A percentile compares a stretch with the other conserved stretches of the same genome.
Conservation (phyloP, 2,888 invertebrate genomes). For the Ophion slaviceki region DNA sequence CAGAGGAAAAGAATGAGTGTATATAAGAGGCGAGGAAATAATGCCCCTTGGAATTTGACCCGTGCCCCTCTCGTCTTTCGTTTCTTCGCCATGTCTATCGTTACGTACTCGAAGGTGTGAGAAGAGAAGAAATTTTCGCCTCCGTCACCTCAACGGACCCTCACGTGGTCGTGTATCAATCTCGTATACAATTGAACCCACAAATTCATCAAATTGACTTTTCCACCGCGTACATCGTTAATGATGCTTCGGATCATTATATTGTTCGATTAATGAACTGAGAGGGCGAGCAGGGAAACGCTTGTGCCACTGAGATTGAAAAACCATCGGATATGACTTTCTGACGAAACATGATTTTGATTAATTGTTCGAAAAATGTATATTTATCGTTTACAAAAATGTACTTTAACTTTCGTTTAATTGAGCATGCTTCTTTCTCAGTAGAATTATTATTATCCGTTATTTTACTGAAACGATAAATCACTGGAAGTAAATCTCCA, state of each 20-base stretch:
- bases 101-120: constrained; percentile 18
- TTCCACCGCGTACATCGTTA: constrained; percentile 32
- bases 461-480: not conserved
- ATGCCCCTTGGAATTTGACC: constrained; percentile 82
- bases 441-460: not conserved
- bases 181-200: constrained; percentile 38
- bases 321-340: constrained; percentile 30
- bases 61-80: constrained; percentile 75
- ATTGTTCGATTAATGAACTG: constrained; percentile 25
- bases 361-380: constrained; percentile 6
- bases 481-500: constrained; percentile 6
- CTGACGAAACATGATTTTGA: constrained; percentile 25
- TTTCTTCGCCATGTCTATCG: constrained; percentile 23
- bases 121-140: constrained; percentile 29
- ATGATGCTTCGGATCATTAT: constrained; percentile 32
- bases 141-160: constrained; percentile 1
- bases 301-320: not conserved
- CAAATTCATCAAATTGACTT: constrained; percentile 54
- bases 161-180: constrained; percentile 33
- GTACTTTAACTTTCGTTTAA: not conserved
- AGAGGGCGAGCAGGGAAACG: not conserved
- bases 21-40: constrained; percentile 77
- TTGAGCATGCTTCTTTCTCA: not conserved
- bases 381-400: not conserved
- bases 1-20: not conserved